These are phyloP conservation scores for Mycetomoellerius zeteki DNA, from an alignment of 1,140 invertebrate species.

Conservation along the genomic window DNA sequence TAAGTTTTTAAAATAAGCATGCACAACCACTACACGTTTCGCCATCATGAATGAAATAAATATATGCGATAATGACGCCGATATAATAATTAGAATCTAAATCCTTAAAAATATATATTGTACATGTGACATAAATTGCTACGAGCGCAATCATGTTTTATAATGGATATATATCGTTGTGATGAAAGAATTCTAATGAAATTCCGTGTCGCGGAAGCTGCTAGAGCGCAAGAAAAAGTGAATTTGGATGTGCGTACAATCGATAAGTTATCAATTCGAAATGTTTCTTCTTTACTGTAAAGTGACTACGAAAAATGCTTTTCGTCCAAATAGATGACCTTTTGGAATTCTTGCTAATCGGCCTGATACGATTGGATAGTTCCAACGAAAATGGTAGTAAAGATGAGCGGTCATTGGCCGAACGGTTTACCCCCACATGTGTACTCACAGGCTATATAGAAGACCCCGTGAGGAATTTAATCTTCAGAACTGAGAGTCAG, in stretches of 20 bases:
- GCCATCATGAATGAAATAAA: background rate
- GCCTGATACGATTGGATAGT: constrained; percentile 75
- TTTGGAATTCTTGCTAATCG: constrained; percentile 28
- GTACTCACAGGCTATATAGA: constrained; percentile 84
- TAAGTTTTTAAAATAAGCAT: background rate
- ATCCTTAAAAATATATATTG: background rate
- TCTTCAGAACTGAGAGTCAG: constrained; percentile 86
- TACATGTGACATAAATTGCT: background rate
- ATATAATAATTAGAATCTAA: background rate
- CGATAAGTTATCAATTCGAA: background rate
- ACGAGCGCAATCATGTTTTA: background rate
- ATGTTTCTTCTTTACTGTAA: constrained; percentile 26
- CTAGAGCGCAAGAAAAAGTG: background rate
- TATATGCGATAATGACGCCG: background rate
- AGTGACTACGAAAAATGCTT: constrained; percentile 56
- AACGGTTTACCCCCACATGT: constrained; percentile 82
- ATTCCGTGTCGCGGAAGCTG: background rate
- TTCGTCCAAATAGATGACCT: constrained; percentile 66
- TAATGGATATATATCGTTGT: background rate
- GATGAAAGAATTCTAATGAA: background rate
- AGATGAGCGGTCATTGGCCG: constrained; percentile 80
- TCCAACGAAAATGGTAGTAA: constrained; percentile 83
- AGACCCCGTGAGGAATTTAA: constrained; percentile 85
- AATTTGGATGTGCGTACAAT: background rate
- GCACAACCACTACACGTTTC: too few relatives aligned